Conservation (phyloP, 2,113 vertebrate genomes). For the Rattus norvegicus region DNA sequence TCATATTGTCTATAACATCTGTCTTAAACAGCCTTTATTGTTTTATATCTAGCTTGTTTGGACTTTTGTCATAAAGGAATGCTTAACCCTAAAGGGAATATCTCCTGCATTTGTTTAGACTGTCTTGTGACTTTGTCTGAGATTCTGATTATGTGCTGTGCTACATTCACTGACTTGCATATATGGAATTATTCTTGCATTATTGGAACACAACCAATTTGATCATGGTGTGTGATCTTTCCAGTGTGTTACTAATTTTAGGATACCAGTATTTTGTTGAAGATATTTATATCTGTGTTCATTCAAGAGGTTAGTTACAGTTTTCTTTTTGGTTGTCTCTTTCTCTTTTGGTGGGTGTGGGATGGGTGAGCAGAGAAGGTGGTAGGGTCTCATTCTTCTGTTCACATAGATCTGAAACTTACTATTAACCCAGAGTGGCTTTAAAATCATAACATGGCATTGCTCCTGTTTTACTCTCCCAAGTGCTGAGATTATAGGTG, state of each 20-base stretch:
- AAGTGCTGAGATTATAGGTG: neutral
- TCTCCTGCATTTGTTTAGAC: neutral
- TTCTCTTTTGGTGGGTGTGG: neutral
- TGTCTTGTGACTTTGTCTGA: neutral
- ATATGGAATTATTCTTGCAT: neutral
- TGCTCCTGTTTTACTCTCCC: neutral
- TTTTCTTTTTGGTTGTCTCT: neutral
- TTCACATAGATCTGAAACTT: too few relatives aligned
- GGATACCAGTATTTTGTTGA: neutral
- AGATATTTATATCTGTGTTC: neutral
- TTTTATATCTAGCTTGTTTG: neutral
- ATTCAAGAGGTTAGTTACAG: neutral
- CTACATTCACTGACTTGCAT: neutral
- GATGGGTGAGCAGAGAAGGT: neutral
- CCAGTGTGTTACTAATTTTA: neutral
- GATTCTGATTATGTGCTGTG: neutral
- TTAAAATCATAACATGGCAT: neutral
- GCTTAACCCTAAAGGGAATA: neutral
- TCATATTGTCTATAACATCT: neutral
- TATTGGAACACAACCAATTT: too few relatives aligned
- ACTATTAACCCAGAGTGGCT: neutral
- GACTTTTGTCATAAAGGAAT: neutral
- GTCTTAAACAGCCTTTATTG: neutral
- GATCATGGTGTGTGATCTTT: neutral
- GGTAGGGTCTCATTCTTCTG: neutral